phyloP scores from a whole-genome alignment of 2,888 invertebrate genomes.

The Nemotelus nigrinus region DNA sequence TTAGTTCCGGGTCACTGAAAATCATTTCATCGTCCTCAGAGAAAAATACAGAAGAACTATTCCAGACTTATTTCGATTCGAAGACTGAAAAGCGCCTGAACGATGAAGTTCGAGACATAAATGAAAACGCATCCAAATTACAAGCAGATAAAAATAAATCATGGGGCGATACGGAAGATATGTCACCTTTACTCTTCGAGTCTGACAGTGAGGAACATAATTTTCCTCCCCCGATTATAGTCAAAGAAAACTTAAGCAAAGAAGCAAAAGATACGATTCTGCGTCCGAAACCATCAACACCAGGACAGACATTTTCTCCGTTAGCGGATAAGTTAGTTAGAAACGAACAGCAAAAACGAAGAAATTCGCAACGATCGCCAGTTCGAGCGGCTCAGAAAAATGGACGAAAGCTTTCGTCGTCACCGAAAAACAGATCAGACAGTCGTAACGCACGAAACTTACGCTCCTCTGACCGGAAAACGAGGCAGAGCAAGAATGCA shows the following conservation, averaged over 20 bases:
- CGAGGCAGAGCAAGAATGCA: not conserved
- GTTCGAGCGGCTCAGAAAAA: not conserved
- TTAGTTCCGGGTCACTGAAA: constrained; percentile 52
- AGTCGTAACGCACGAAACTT: not conserved
- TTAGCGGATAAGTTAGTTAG: too few species aligned
- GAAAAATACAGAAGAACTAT: constrained; percentile 58
- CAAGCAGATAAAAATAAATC: constrained; percentile 5
- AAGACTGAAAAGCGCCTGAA: constrained; percentile 46
- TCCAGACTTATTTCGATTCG: constrained; percentile 42
- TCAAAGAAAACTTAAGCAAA: not conserved
- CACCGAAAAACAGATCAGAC: not conserved
- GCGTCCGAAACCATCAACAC: not conserved
- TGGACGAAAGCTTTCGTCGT: not conserved
- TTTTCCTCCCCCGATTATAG: not conserved
- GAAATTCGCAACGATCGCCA: not conserved
- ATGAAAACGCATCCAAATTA: constrained; percentile 46
- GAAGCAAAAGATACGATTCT: not conserved
- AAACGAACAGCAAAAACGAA: too few species aligned
- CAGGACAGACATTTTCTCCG: not conserved
- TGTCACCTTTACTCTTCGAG: constrained; percentile 61
- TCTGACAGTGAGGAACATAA: constrained; percentile 58
- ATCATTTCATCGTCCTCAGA: constrained; percentile 53
- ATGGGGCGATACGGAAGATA: constrained; percentile 52
- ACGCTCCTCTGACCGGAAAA: constrained; percentile 12
- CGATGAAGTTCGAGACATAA: constrained; percentile 51